Base-by-base conservation (phyloP, 1,140 invertebrate genomes). In the Nomia melanderi region DNA sequence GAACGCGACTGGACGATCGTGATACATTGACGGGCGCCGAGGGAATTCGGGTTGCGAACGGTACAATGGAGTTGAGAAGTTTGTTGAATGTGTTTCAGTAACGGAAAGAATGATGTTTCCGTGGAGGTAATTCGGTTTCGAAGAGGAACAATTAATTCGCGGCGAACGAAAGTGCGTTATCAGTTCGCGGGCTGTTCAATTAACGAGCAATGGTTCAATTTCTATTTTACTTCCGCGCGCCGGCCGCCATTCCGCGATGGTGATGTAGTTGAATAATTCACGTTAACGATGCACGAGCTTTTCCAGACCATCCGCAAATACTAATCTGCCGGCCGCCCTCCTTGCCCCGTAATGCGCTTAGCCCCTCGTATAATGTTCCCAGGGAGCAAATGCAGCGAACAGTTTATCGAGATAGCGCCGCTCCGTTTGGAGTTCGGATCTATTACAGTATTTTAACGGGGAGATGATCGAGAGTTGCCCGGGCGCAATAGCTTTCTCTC, bases 401-500 rank as follows among this genome's bases (percentile, higher is more conserved):
- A 17, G 73, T 76, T 67, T 69, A 69, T 69, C 36, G 39, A n/a
- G 31, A 47, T 27, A 25, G 41, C 57, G n/a, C 56, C 27, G 9
- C 41, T 6, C 17, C 17, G 33, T 25, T 56, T 27, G 14, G 53
- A 54, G 53, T 57, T 69, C 54, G 39, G 64, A 69, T 59, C 54
- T 69, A 57, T 76, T 57, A 33, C 64, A 67, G 63, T 79, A 70
- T 81, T 67, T 74, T 60, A 54, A 56, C 63, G 63, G 64, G 11
- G 33, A 74, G 47, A 79, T 72, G 76, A 78, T 47, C 64, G 71
- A 79, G 70, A 57, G 73, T 54, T 66, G 47, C 33, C 25, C 59
- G 20, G 70, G 59, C 47, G 67, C 78, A 57, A 77, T 64, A 73
- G 44, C 73, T 82, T 60, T 75, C 67, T 73, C 60, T 63, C 44